Conservation (phyloP, 2,888 invertebrate species). For the Bombyx huttoni region DNA sequence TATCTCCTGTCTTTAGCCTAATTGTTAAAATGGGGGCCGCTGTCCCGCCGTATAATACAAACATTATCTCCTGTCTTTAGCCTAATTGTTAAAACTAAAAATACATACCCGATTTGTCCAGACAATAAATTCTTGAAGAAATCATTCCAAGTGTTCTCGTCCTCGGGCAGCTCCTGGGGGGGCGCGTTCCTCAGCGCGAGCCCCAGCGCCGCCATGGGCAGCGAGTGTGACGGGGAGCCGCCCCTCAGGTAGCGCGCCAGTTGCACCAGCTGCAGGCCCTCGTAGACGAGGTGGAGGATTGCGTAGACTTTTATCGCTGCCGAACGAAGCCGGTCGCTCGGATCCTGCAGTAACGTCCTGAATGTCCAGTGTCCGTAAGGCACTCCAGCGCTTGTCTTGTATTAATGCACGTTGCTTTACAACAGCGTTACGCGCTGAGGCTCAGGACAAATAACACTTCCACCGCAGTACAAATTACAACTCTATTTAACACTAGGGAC, state of each 20-base stretch:
- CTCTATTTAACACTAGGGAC: too few species aligned
- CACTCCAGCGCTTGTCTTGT: too few species aligned
- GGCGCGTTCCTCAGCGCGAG: conserved; percentile 74
- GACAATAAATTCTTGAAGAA: conserved; percentile 30
- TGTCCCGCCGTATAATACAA: too few species aligned
- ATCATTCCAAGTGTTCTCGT: conserved; percentile 35
- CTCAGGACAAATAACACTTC: too few species aligned
- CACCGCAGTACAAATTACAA: too few species aligned
- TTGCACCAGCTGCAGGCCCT: conserved; percentile 56
- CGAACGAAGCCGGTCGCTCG: conserved; percentile 23
- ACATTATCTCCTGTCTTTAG: too few species aligned
- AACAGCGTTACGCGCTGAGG: too few species aligned
- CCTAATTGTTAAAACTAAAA: neutral
- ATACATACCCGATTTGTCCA: conserved; percentile 59
- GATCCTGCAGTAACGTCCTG: conserved; percentile 14
- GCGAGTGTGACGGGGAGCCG: conserved; percentile 57
- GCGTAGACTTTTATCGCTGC: conserved; percentile 60
- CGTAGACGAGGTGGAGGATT: conserved; percentile 46
- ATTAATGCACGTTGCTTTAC: too few species aligned
- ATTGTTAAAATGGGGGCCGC: neutral
- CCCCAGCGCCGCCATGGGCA: conserved; percentile 67
- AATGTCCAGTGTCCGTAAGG: neutral
- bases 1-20: too few species aligned
- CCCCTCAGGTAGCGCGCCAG: conserved; percentile 74
- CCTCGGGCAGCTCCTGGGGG: conserved; percentile 22